These are phyloP conservation scores for Neodiprion lecontei DNA, from an alignment of 1,140 invertebrate species.

Conservation along the genomic window DNA sequence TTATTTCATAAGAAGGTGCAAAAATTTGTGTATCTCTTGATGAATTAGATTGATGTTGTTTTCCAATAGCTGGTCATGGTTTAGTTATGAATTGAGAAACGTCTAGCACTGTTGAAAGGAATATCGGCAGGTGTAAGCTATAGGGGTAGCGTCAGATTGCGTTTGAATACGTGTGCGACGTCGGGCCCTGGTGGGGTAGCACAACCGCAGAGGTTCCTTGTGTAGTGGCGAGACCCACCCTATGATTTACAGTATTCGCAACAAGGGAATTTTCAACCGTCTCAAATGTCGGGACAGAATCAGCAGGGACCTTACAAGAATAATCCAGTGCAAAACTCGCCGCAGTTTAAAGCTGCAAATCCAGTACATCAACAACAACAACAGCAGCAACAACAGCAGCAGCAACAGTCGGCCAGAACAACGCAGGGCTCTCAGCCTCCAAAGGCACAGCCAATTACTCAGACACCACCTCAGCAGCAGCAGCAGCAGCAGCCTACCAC, in stretches of 20 bases:
- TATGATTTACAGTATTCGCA: constrained; percentile 57
- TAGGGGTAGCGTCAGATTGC: constrained; percentile 53
- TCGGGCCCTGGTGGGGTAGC: constrained; percentile 61
- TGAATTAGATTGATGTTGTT: neutral
- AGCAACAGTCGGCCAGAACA: constrained; percentile 23
- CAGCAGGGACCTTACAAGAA: constrained; percentile 44
- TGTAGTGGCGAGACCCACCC: constrained; percentile 60
- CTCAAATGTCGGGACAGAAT: constrained; percentile 32
- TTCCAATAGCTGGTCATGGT: constrained; percentile 19
- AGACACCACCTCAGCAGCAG: constrained; percentile 28
- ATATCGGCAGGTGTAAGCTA: constrained; percentile 50
- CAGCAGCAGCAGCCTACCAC: constrained; percentile 23
- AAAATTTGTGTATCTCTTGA: neutral
- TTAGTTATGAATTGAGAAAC: constrained; percentile 50
- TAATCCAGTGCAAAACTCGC: constrained; percentile 32
- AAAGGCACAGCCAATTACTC: constrained; percentile 3
- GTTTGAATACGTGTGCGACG: constrained; percentile 50
- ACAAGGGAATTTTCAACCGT: constrained; percentile 51
- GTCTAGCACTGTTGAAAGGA: constrained; percentile 39
- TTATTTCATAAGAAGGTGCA: too few relatives aligned
- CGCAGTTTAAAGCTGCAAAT: constrained; percentile 29
- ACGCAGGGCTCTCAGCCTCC: constrained; percentile 4
- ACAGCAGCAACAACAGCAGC: constrained; percentile 9
- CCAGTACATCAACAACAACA: neutral
- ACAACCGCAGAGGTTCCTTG: constrained; percentile 63